Base-by-base conservation (phyloP, 2,888 invertebrate genomes). In the Neria commutata region DNA sequence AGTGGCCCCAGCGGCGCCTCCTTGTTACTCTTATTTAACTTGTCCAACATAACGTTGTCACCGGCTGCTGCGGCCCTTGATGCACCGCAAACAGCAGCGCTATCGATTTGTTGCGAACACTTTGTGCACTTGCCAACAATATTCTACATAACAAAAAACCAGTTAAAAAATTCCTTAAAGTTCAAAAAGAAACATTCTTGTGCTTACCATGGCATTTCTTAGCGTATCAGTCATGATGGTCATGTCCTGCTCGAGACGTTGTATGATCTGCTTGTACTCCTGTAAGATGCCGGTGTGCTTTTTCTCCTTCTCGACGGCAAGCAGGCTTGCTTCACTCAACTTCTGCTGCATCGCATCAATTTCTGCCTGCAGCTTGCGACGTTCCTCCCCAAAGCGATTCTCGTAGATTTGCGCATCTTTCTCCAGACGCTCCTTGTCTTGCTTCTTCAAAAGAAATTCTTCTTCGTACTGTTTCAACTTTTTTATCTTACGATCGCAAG, bases 401-500 rank as follows among this genome's bases (percentile, higher is more conserved):
- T 92, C 91, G 59, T 87, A 86, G 61, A 93, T 88, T 54, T 85
- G 82, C 24, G 91, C 83, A 34, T 86, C 74, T 83, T 85, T 80
- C 86, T 90, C 81, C 86, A 87, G 83, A 10, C 86, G 86, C 67
- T 87, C 87, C 1, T 85, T 85, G 2, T 86, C 82, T 76, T 86
- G 91, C 84, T 93, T 93, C 61, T 91, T 84, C 17, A 88, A 84
- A 62, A 87, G 82, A 83, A 92, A 95, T 74, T 98, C 98, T 67
- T 91, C 91, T 81, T 98, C 96, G 78, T 98, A 98, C 77, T 97
- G 96, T 79, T 91, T 91, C 65, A 99, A 83, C 72, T 95, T 92
- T 81, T 95, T 96, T 56, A 98, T 91, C 83, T 96, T 97, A 55
- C 95, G 88, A 70, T 90, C 90, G 77, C 95, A 93, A 3, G 98